Base-by-base conservation (phyloP, 2,888 invertebrate genomes). In the Agonopterix subpropinquella region DNA sequence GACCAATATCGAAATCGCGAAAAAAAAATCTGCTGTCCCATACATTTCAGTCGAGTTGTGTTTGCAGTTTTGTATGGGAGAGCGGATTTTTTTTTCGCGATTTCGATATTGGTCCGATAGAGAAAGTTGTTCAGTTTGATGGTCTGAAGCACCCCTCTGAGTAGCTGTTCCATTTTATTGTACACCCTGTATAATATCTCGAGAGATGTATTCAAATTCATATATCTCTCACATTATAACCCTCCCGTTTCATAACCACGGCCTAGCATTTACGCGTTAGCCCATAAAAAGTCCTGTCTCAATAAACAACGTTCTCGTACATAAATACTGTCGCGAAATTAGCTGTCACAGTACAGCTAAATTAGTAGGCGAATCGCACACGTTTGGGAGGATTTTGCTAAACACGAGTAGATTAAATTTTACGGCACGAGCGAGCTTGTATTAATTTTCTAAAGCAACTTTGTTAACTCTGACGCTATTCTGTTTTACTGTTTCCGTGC, bases 371-470 rank as follows among this genome's bases (percentile, higher is more conserved):
- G 50, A 54, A 49, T 53, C 55, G 42, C 56, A 53, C 52, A 55
- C 55, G 53, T 59, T 13, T 51, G 28, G 45, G 52, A 11, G 50
- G 55, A 53, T 50, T 54, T 51, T 47, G 53, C 59, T 59, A 56
- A 62, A 59, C 59, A 59, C 46, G 54, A 54, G 53, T 48, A 59
- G 54, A 64, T 63, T 62, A 61, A 64, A 62, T 62, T 64, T 57
- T 59, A 62, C 53, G 49, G 55, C 51, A 53, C 56, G 52, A 53
- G 53, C 56, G 57, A 55, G 61, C 58, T 55, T 42, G 58, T 62
- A 65, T 63, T 64, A 62, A 67, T 65, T 65, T 62, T 58, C 54
- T 52, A 54, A 59, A 62, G 58, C 52, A 64, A 64, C 55, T 60
- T 59, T 51, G 60, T 59, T 63, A 61, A 61, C 60, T 53, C 47